Conservation (phyloP, 2,797 vertebrate genomes). For the Sorex maritimensis region DNA sequence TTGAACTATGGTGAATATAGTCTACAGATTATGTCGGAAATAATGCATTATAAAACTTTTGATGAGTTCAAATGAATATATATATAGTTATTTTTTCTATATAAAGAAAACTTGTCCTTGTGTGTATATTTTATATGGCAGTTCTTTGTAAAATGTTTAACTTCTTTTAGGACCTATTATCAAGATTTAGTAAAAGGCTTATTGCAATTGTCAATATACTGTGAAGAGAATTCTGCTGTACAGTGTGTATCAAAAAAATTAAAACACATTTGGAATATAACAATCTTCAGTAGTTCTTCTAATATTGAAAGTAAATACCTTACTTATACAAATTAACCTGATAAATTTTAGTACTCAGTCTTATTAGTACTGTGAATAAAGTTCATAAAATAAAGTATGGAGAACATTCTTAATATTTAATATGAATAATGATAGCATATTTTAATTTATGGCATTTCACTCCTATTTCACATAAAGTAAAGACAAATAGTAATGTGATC, state of each 20-base stretch:
- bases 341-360: conserved; percentile 18
- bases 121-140: background rate
- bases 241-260: background rate
- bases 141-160: conserved; percentile 50
- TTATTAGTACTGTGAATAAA: conserved; percentile 50
- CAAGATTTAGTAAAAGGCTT: conserved; percentile 59
- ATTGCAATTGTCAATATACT: conserved; percentile 32
- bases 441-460: conserved; percentile 59
- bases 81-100: background rate
- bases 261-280: conserved; percentile 46
- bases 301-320: conserved; percentile 40
- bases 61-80: background rate
- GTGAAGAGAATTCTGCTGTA: conserved; percentile 49
- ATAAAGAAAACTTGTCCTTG: background rate
- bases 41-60: background rate
- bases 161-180: conserved; percentile 25
- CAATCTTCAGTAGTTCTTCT: conserved; percentile 26
- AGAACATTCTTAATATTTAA: conserved; percentile 25
- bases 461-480: conserved; percentile 12
- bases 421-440: conserved; percentile 9
- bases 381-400: conserved; percentile 45
- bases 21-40: background rate
- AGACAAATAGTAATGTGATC: background rate
- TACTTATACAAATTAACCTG: conserved; percentile 65
- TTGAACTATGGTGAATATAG: conserved; percentile 82